Base-by-base conservation (phyloP, 2,113 vertebrate species). In the Strix aluco region DNA sequence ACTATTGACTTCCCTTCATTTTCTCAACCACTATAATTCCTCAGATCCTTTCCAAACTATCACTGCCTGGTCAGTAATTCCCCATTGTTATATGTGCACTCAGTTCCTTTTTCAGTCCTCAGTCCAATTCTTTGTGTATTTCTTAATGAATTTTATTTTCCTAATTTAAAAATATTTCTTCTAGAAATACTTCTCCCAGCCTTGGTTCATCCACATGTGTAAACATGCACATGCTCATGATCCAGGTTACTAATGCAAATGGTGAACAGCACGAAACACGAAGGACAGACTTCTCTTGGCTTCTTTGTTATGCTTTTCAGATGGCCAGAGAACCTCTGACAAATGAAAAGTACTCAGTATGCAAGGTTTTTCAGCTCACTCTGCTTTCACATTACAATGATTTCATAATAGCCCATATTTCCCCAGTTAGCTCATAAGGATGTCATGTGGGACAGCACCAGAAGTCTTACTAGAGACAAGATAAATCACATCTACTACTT, bases 401-500 rank as follows among this genome's bases (percentile, higher is more conserved):
- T 94, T 96, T 74, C 32, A 40, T 92, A 92, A 84, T 71, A 89
- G 65, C 65, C 78, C 70, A 30, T 65, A 72, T 94, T 92, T 96
- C 66, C 89, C 91, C 66, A 44, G 84, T 79, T 95, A 90, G 38
- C 84, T 92, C 86, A 20, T 90, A 66, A 91, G 89, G 81, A 85
- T 79, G 84, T 87, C 83, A 42, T 26, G 34, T 72, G 86, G 74
- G 65, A 84, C 70, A 95, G 73, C 86, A 92, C 65, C 77, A 97
- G 84, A 71, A 94, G 73, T 82, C 81, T 91, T 65, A 71, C 70
- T 12, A 46, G 91, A 95, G 86, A 87, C 91, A 81, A 87, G 91
- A 92, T 91, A 91, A 94, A 96, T 96, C 89, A 86, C 81, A 71
- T 71, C 83, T 21, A 55, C 86, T 63, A 19, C 51, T 94, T 91